A percentile compares a stretch with the other conserved stretches of the same genome.
Evolutionary conservation across 2,888 invertebrate species (phyloP).

Genomic region (Drosophila kokeensis): DNA sequence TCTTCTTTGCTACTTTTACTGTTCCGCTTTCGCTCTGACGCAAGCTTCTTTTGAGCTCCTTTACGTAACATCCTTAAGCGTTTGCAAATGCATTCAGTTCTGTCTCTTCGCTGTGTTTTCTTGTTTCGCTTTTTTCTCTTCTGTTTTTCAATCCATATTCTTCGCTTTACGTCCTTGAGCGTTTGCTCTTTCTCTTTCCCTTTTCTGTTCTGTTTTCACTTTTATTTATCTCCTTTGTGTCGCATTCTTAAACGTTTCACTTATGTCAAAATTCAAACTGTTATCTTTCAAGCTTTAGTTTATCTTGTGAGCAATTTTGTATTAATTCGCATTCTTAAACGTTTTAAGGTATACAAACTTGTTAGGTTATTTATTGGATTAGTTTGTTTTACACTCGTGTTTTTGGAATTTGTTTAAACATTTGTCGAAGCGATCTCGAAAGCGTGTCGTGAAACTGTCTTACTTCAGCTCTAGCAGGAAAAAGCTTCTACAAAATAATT

Average conservation of each 20-base stretch:
- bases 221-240: background rate
- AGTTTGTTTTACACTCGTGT: background rate
- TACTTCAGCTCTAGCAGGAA: background rate
- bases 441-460: constrained; percentile 10
- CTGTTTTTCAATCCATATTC: background rate
- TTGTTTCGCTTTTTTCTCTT: background rate
- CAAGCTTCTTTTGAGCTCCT: background rate
- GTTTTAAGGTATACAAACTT: constrained; percentile 8
- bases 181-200: background rate
- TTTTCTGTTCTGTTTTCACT: background rate
- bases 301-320: background rate
- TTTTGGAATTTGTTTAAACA: constrained; percentile 25
- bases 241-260: constrained; percentile 17
- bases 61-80: background rate
- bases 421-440: constrained; percentile 7
- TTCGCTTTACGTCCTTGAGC: background rate
- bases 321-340: constrained; percentile 20
- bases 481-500: background rate
- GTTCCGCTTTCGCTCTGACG: background rate
- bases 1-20: background rate
- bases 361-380: background rate
- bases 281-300: background rate
- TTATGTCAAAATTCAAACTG: background rate
- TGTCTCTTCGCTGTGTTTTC: background rate
- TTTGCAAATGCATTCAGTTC: background rate